Conservation (phyloP, 1,140 invertebrate species). For the Drosophila littoralis region DNA sequence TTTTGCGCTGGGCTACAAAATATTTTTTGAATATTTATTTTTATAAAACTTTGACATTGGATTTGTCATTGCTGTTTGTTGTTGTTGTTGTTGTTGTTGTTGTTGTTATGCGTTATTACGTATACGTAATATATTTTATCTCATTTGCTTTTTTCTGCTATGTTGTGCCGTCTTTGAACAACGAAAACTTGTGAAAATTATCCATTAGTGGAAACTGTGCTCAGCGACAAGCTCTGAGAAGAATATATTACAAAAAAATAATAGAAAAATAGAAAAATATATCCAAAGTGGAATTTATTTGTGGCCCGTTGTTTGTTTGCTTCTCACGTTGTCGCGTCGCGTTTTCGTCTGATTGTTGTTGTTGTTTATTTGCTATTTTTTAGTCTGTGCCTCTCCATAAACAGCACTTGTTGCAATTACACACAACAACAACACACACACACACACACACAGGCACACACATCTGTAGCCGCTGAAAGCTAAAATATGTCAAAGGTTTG, state of each 20-base stretch:
- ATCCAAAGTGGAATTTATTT: slow-evolving; percentile 27
- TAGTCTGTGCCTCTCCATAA: slow-evolving; percentile 65
- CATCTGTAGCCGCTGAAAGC: slow-evolving; percentile 37
- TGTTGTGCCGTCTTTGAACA: slow-evolving; percentile 31
- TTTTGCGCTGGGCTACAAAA: slow-evolving; percentile 17
- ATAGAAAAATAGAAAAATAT: slow-evolving; percentile 5
- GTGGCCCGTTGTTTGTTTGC: slow-evolving; percentile 22
- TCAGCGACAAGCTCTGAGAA: not conserved
- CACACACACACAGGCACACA: slow-evolving; percentile 7
- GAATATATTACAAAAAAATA: not conserved
- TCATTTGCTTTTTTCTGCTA: slow-evolving; percentile 33
- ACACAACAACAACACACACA: slow-evolving; percentile 28
- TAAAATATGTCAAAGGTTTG: slow-evolving; percentile 76
- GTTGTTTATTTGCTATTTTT: slow-evolving; percentile 37
- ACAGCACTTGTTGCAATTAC: slow-evolving; percentile 67
- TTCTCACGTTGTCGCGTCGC: slow-evolving; percentile 41
- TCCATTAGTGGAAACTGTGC: slow-evolving; percentile 26
- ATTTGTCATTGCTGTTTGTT: slow-evolving; percentile 77
- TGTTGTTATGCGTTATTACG: slow-evolving; percentile 46
- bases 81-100: slow-evolving; percentile 57
- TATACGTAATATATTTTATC: slow-evolving; percentile 76
- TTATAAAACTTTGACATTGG: slow-evolving; percentile 84
- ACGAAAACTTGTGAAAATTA: slow-evolving; percentile 16
- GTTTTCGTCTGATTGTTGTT: slow-evolving; percentile 35
- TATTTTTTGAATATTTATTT: slow-evolving; percentile 74